A percentile compares a stretch with the other conserved stretches of the same genome.
Conservation (phyloP, 2,888 invertebrate genomes). For the Neoaliturus tenellus region DNA sequence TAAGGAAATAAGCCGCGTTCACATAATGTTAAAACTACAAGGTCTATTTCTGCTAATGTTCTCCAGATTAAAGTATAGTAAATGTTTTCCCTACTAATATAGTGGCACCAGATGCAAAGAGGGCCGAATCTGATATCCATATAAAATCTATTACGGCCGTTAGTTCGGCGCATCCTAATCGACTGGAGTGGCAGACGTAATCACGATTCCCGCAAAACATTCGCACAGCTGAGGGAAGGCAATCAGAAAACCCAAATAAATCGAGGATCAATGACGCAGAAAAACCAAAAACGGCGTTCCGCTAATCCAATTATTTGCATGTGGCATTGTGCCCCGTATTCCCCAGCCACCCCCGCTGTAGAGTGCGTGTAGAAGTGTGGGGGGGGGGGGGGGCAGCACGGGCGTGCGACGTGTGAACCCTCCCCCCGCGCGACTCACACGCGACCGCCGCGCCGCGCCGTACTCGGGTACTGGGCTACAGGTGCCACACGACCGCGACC, state of each 20-base stretch:
- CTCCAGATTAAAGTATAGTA: too few species aligned
- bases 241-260: conserved; percentile 17
- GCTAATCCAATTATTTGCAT: conserved; percentile 37
- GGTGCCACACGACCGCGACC: neutral
- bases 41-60: too few species aligned
- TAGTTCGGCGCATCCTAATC: neutral
- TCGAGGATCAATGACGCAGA: conserved; percentile 34
- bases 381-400: conserved; percentile 14
- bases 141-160: neutral
- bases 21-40: too few species aligned
- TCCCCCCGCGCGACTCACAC: conserved; percentile 1
- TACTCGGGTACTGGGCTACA: too few species aligned
- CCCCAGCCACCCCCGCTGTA: conserved; percentile 1
- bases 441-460: neutral
- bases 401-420: conserved; percentile 20
- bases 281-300: conserved; percentile 4
- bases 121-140: neutral
- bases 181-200: conserved; percentile 9
- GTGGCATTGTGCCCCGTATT: neutral
- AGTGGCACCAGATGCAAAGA: neutral
- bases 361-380: neutral
- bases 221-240: neutral
- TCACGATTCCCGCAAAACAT: neutral
- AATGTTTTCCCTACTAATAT: too few species aligned
- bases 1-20: too few species aligned